phyloP scores from a whole-genome alignment of 1,140 invertebrate genomes.

The Drosophila pectinifera region DNA sequence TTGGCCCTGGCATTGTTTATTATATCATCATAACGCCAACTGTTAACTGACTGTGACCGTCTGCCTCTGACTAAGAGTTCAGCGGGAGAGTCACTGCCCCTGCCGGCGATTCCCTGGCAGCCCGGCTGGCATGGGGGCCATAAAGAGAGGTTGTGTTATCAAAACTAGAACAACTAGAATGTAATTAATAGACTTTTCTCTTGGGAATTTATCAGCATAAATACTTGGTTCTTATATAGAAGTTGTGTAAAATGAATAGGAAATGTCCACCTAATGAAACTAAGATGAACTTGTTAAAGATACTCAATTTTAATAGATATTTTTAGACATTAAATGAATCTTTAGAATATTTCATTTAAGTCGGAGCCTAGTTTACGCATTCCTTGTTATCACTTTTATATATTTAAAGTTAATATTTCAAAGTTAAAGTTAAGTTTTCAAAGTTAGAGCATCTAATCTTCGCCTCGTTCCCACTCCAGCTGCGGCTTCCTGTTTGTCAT shows the following conservation, averaged over 20 bases:
- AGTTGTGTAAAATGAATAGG: too few species aligned
- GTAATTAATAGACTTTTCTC: conserved; percentile 33
- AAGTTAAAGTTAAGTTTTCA: too few species aligned
- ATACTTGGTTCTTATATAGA: too few species aligned
- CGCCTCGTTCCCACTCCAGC: background rate
- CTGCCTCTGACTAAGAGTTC: conserved; percentile 42
- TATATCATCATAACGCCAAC: conserved; percentile 76
- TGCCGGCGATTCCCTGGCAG: conserved; percentile 22
- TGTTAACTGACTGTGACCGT: conserved; percentile 80
- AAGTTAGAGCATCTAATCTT: conserved; percentile 18
- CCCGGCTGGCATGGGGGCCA: conserved; percentile 12
- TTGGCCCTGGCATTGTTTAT: conserved; percentile 56
- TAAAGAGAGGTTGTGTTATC: conserved; percentile 25
- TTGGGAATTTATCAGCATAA: conserved; percentile 37
- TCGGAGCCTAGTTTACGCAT: too few species aligned
- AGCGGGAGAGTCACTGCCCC: conserved; percentile 52
- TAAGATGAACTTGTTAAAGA: too few species aligned
- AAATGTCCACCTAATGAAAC: too few species aligned
- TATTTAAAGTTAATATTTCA: background rate
- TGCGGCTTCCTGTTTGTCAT: conserved; percentile 27
- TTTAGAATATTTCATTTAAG: too few species aligned
- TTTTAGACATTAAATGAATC: too few species aligned
- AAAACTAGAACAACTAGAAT: conserved; percentile 41
- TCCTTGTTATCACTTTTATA: too few species aligned
- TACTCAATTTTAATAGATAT: background rate